These are phyloP conservation scores for Miltochrista miniata DNA, from an alignment of 2,888 invertebrate species.

Conservation along the genomic window DNA sequence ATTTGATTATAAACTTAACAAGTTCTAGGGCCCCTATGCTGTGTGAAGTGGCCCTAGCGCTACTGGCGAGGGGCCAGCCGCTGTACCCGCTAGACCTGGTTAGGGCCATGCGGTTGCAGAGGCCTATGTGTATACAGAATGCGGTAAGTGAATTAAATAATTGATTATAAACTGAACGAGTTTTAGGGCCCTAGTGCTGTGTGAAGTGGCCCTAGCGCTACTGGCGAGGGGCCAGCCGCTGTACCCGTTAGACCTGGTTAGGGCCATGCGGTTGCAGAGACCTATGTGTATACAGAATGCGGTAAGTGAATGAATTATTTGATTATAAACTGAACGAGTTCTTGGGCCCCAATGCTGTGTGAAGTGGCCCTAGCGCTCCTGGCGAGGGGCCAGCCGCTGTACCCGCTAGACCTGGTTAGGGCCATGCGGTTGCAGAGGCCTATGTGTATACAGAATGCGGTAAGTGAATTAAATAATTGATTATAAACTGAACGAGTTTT, in stretches of 20 bases:
- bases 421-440: neutral
- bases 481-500: too few relatives aligned
- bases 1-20: too few relatives aligned
- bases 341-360: too few relatives aligned
- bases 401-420: neutral
- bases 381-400: neutral
- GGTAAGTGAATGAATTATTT: constrained; percentile 84
- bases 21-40: too few relatives aligned
- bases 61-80: neutral
- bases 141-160: too few relatives aligned
- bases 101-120: neutral
- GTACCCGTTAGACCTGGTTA: constrained; percentile 97
- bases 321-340: too few relatives aligned
- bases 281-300: constrained; percentile 99
- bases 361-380: too few relatives aligned
- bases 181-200: constrained; percentile 93
- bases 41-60: too few relatives aligned
- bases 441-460: too few relatives aligned
- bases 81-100: neutral
- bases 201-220: constrained; percentile 98
- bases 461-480: too few relatives aligned
- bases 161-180: too few relatives aligned
- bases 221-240: constrained; percentile 97
- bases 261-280: constrained; percentile 97
- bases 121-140: too few relatives aligned